These are phyloP conservation scores for Microctonus brassicae DNA, from an alignment of 2,888 invertebrate genomes.

Conservation along the genomic window DNA sequence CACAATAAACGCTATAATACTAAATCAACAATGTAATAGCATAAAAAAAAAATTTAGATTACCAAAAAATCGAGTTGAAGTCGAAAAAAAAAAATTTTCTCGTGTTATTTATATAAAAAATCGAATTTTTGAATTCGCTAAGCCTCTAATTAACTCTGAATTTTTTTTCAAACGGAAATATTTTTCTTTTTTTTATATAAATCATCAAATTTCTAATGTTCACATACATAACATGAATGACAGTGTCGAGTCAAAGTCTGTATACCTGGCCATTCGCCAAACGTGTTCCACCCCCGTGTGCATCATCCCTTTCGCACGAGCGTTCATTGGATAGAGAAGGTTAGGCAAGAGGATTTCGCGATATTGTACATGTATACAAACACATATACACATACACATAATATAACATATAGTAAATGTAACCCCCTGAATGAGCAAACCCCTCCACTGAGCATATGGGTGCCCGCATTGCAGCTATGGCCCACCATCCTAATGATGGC, in stretches of 20 bases:
- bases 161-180: no score
- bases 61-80: no score
- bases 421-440: constrained; percentile 34
- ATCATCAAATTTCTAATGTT: no score
- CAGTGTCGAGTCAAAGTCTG: constrained; percentile 49
- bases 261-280: constrained; percentile 64
- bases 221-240: constrained; percentile 12
- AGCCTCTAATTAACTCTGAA: no score
- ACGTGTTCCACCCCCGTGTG: constrained; percentile 30
- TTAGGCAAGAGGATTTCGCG: constrained; percentile 48
- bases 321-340: constrained; percentile 42
- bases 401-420: no score
- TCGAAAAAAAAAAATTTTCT: no score
- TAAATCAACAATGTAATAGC: no score
- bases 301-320: constrained; percentile 46
- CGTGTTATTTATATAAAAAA: no score
- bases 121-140: no score
- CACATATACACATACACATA: constrained; percentile 28
- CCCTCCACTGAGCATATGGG: constrained; percentile 55
- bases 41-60: no score
- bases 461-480: constrained; percentile 68
- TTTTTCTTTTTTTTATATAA: no score
- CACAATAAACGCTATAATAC: no score
- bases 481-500: constrained; percentile 67
- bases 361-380: constrained; percentile 53